These are phyloP conservation scores for Sussaba pulchella DNA, from an alignment of 2,888 invertebrate species.

Conservation along the genomic window DNA sequence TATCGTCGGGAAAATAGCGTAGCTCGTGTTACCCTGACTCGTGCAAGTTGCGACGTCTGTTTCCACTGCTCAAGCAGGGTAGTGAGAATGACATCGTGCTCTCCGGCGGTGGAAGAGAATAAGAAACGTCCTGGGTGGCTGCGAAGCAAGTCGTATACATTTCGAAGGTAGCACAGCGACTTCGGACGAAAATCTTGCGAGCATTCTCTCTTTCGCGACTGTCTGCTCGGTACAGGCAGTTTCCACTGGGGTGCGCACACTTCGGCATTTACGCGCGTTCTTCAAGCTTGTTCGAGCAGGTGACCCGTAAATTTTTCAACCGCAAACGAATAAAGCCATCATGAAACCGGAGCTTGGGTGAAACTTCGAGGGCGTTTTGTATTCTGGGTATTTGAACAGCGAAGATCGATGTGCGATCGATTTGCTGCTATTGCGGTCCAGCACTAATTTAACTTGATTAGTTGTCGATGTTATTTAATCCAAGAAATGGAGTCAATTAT, in stretches of 20 bases:
- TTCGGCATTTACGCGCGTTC: background rate
- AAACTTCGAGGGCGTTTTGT: background rate
- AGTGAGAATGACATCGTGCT: slow-evolving; percentile 13
- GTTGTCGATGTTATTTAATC: too few species aligned
- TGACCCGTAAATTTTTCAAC: slow-evolving; percentile 28
- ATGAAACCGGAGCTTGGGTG: background rate
- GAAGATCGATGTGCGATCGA: too few species aligned
- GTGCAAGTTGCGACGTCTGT: slow-evolving; percentile 13
- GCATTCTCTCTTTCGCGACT: slow-evolving; percentile 37
- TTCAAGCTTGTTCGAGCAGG: background rate
- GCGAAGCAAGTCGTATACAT: slow-evolving; percentile 24
- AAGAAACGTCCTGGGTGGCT: background rate
- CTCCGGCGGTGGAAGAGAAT: background rate
- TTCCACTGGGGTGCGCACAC: background rate
- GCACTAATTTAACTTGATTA: too few species aligned
- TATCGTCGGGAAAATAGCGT: slow-evolving; percentile 35
- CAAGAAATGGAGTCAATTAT: too few species aligned
- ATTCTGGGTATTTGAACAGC: background rate
- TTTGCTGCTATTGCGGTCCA: too few species aligned
- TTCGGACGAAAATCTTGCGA: slow-evolving; percentile 18
- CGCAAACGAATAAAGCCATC: slow-evolving; percentile 41
- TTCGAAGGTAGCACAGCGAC: slow-evolving; percentile 10
- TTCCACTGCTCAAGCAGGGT: slow-evolving; percentile 6
- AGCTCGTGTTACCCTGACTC: slow-evolving; percentile 32
- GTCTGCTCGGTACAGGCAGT: slow-evolving; percentile 7